Percentiles rank a stretch among this genome's conserved stretches.
Conservation (phyloP, 2,113 vertebrate genomes). For the Craseonycteris thonglongyai region DNA sequence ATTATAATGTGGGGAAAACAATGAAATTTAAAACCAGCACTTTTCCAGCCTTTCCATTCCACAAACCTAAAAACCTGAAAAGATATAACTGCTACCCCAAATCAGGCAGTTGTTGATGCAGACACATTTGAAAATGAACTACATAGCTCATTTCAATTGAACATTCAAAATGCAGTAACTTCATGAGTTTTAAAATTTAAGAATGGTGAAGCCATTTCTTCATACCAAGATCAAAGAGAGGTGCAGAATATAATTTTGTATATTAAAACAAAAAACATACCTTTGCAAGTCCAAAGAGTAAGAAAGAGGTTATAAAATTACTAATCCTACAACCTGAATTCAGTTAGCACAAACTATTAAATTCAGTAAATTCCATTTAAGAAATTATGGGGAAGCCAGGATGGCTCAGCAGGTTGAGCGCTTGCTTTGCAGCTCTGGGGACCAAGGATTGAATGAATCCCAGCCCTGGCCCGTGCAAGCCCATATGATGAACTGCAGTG, state of each 20-base stretch:
- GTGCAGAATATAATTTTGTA: background rate
- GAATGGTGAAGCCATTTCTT: conserved; percentile 10
- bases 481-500: too few species aligned
- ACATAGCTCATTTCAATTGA: conserved; percentile 6
- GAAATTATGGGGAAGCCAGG: too few species aligned
- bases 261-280: background rate
- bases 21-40: background rate
- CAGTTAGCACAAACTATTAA: background rate
- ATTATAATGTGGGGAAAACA: conserved; percentile 7
- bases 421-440: too few species aligned
- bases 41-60: background rate
- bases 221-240: background rate
- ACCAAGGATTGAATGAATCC: too few species aligned
- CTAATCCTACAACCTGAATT: background rate
- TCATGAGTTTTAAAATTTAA: conserved; percentile 29
- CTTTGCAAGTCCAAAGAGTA: background rate
- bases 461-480: too few species aligned
- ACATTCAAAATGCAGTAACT: conserved; percentile 9
- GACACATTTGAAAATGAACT: background rate
- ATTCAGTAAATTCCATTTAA: background rate
- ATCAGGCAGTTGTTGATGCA: background rate
- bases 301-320: conserved; percentile 20
- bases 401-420: too few species aligned
- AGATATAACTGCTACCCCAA: background rate
- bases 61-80: background rate